Percentiles rank a stretch among this genome's conserved stretches.
These are phyloP conservation scores for Pollimyrus isidori DNA, from an alignment of 2,113 vertebrate genomes.

Conservation along the genomic window DNA sequence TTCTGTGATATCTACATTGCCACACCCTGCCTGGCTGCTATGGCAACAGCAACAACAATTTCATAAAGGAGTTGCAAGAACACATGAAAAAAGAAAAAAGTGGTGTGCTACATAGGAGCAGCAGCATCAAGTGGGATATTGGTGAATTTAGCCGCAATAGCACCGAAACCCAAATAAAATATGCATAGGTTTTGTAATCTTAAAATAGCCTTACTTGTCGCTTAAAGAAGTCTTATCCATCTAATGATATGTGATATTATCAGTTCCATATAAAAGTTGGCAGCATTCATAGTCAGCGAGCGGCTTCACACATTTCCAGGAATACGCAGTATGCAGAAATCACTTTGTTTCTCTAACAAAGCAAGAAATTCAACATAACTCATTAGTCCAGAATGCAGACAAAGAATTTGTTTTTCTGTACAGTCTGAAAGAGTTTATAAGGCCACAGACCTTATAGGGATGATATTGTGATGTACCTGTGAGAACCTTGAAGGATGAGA, in stretches of 20 bases:
- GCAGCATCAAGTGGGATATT: neutral
- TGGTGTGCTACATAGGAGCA: neutral
- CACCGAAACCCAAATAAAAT: neutral
- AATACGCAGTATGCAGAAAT: neutral
- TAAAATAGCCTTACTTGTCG: neutral
- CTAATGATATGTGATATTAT: neutral
- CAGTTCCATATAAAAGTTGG: neutral
- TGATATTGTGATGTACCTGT: neutral
- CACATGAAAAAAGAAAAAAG: neutral
- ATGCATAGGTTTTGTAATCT: neutral
- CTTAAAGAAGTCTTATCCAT: neutral
- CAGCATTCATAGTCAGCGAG: neutral
- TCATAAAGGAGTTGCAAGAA: neutral
- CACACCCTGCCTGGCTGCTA: neutral
- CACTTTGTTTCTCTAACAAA: neutral
- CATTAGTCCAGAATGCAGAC: neutral
- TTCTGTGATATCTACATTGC: neutral
- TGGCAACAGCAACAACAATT: neutral
- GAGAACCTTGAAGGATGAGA: neutral
- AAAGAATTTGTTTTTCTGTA: neutral
- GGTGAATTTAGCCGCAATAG: neutral
- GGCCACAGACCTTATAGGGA: neutral
- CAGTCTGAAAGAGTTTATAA: neutral
- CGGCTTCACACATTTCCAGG: neutral
- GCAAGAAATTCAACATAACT: conserved; percentile 3